A percentile compares a stretch with the other conserved stretches of the same genome.
Conservation (phyloP, 2,888 invertebrate species). For the Myathropa florea region DNA sequence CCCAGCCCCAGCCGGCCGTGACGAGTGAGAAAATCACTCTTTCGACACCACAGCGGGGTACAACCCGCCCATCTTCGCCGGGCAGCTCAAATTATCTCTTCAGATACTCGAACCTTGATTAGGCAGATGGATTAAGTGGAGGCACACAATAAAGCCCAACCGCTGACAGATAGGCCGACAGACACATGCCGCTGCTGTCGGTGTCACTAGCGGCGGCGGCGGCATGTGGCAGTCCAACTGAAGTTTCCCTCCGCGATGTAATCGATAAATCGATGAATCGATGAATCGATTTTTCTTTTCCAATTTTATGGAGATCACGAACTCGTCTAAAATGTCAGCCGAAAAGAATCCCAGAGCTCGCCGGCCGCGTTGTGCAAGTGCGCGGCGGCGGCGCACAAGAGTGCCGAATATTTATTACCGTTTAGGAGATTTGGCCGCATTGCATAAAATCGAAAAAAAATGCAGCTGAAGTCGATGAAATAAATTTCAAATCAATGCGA, state of each 20-base stretch:
- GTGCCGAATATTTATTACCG: constrained; percentile 68
- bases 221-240: constrained; percentile 4
- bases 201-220: constrained; percentile 15
- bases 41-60: constrained; percentile 52
- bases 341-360: constrained; percentile 28
- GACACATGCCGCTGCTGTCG: constrained; percentile 54
- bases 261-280: constrained; percentile 11
- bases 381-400: constrained; percentile 34
- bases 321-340: constrained; percentile 61
- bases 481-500: constrained; percentile 66
- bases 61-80: constrained; percentile 33
- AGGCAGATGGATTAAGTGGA: constrained; percentile 60
- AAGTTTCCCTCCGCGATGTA: constrained; percentile 19
- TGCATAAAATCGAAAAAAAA: constrained; percentile 46
- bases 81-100: constrained; percentile 62
- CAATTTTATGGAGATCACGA: constrained; percentile 66
- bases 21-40: constrained; percentile 62
- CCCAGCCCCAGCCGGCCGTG: too few relatives aligned
- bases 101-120: constrained; percentile 49
- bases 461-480: constrained; percentile 34
- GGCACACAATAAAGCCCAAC: constrained; percentile 56
- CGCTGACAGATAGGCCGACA: constrained; percentile 62
- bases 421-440: constrained; percentile 59
- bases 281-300: constrained; percentile 41
- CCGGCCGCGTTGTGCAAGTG: constrained; percentile 52